These are phyloP conservation scores for Rhizoglyphus robini DNA, from an alignment of 1,140 invertebrate genomes.

Conservation along the genomic window DNA sequence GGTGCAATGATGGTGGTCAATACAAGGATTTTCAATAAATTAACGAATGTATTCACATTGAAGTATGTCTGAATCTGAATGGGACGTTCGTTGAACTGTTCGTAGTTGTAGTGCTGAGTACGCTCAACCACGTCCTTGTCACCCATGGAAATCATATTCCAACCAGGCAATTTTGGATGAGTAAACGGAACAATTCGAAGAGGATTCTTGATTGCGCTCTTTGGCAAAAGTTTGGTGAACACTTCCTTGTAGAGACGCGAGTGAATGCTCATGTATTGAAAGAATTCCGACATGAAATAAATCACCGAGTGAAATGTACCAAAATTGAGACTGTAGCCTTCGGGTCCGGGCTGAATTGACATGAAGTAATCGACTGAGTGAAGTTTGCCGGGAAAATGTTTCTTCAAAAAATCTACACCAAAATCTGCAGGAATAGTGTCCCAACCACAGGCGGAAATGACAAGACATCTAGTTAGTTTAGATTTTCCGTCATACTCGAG, in stretches of 20 bases:
- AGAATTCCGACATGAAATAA: conserved; percentile 48
- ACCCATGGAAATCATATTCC: conserved; percentile 60
- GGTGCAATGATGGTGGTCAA: conserved; percentile 47
- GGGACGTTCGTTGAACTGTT: conserved; percentile 49
- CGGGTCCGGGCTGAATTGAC: neutral
- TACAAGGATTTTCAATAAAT: conserved; percentile 39
- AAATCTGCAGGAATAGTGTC: conserved; percentile 73
- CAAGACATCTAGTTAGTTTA: conserved; percentile 58
- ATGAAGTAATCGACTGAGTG: conserved; percentile 23
- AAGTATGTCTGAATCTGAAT: conserved; percentile 36
- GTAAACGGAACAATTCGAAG: conserved; percentile 41
- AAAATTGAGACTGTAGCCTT: neutral
- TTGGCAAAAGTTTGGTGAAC: conserved; percentile 36
- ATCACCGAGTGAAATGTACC: neutral
- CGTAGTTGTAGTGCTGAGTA: conserved; percentile 56
- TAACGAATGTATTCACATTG: conserved; percentile 28
- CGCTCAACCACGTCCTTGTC: conserved; percentile 59
- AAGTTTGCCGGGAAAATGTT: conserved; percentile 22
- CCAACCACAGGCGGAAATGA: conserved; percentile 61
- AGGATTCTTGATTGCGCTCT: conserved; percentile 6
- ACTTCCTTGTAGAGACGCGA: conserved; percentile 16
- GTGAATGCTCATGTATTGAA: too few relatives aligned
- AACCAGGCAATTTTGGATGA: conserved; percentile 44
- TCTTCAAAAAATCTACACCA: conserved; percentile 37
- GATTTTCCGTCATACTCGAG: conserved; percentile 61